phyloP scores from a whole-genome alignment of 2,888 invertebrate genomes.

The Palloptera scutellata region DNA sequence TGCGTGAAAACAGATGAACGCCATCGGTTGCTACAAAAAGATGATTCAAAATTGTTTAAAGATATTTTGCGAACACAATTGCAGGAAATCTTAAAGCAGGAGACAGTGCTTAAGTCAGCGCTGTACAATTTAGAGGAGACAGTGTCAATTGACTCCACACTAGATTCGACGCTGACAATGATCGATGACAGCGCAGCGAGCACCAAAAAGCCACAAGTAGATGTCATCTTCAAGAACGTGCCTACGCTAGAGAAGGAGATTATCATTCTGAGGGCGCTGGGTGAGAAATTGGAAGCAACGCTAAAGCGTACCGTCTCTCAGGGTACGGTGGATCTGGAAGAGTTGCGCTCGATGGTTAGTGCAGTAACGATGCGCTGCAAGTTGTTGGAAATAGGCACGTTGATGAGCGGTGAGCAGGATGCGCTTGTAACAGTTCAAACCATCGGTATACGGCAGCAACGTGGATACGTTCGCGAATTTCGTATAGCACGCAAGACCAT shows the following conservation, averaged over 20 bases:
- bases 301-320: slow-evolving; percentile 38
- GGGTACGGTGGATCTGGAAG: slow-evolving; percentile 15
- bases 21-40: slow-evolving; percentile 38
- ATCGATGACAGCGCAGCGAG: not conserved
- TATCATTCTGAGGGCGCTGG: slow-evolving; percentile 47
- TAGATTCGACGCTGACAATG: not conserved
- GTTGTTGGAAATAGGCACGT: not conserved
- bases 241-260: slow-evolving; percentile 55
- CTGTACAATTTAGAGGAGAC: slow-evolving; percentile 37
- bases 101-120: slow-evolving; percentile 43
- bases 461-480: slow-evolving; percentile 49
- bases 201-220: slow-evolving; percentile 41
- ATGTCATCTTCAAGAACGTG: slow-evolving; percentile 52
- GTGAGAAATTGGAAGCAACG: slow-evolving; percentile 52
- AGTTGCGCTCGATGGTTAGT: slow-evolving; percentile 1
- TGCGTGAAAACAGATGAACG: slow-evolving; percentile 47
- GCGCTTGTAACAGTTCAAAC: not conserved
- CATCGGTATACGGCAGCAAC: slow-evolving; percentile 2
- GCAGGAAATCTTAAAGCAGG: slow-evolving; percentile 45
- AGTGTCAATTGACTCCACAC: not conserved
- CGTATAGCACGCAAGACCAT: slow-evolving; percentile 52
- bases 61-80: slow-evolving; percentile 45
- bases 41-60: slow-evolving; percentile 45
- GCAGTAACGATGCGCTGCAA: not conserved
- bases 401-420: not conserved